Evolutionary conservation across 2,888 invertebrate species (phyloP).

Genomic region (Dynastes maya): DNA sequence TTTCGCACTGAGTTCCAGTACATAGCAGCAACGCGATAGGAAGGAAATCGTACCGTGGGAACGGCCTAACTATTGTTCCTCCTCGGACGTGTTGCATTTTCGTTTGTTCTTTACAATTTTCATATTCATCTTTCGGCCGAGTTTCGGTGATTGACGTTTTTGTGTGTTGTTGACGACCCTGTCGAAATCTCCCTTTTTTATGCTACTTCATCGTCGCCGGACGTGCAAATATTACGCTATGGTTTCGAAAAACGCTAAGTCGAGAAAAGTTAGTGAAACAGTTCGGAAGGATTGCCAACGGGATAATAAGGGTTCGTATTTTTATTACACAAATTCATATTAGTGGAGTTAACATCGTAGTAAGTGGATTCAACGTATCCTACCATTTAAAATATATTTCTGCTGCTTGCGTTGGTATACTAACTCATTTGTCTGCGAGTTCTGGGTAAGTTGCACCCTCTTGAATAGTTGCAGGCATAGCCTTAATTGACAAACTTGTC

Average conservation of each 20-base stretch:
- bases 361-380: too few relatives aligned
- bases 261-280: conserved; percentile 34
- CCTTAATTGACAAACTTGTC: too few relatives aligned
- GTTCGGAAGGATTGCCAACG: neutral
- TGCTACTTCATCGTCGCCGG: neutral
- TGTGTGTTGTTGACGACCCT: neutral
- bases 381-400: too few relatives aligned
- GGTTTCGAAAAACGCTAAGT: conserved; percentile 38
- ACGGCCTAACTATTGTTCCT: conserved; percentile 52
- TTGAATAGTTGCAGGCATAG: too few relatives aligned
- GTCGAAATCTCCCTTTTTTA: conserved; percentile 6
- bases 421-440: too few relatives aligned
- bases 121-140: conserved; percentile 8
- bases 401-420: too few relatives aligned
- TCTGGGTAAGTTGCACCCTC: too few relatives aligned
- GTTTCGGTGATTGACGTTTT: conserved; percentile 38
- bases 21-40: conserved; percentile 36
- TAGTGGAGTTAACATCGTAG: too few relatives aligned
- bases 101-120: conserved; percentile 35
- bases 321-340: neutral
- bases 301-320: conserved; percentile 27
- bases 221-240: conserved; percentile 8
- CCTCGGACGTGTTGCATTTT: conserved; percentile 29
- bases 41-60: conserved; percentile 53
- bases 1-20: conserved; percentile 15